A percentile compares a stretch with the other conserved stretches of the same genome.
Conservation (phyloP, 1,140 invertebrate species). For the Condylostylus longicornis region DNA sequence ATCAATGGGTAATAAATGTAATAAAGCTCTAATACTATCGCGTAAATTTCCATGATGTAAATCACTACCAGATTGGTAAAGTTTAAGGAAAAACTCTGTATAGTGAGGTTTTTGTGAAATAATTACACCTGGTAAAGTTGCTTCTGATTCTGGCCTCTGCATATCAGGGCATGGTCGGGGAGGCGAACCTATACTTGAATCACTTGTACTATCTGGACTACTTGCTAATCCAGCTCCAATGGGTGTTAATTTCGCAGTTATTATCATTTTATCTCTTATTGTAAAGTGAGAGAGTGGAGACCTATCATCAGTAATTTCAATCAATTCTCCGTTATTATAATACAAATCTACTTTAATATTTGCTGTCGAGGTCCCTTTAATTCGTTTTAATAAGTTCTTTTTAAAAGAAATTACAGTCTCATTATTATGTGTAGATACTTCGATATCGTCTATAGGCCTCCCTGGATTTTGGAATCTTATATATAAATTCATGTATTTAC, state of each 20-base stretch:
- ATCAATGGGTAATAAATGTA: constrained; percentile 85
- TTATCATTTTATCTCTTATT: constrained; percentile 80
- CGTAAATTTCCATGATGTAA: constrained; percentile 62
- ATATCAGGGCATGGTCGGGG: constrained; percentile 62
- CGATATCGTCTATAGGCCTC: constrained; percentile 80
- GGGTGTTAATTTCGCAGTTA: constrained; percentile 75
- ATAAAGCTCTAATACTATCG: constrained; percentile 68
- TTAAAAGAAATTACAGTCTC: constrained; percentile 49
- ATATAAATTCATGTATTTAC: constrained; percentile 74
- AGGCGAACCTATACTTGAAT: constrained; percentile 49
- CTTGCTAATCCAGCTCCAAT: constrained; percentile 67
- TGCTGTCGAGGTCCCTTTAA: constrained; percentile 48
- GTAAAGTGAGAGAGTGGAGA: constrained; percentile 77
- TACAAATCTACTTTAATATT: constrained; percentile 81
- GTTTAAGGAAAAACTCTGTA: constrained; percentile 76
- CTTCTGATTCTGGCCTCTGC: constrained; percentile 56
- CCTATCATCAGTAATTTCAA: constrained; percentile 76
- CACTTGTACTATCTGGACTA: constrained; percentile 51
- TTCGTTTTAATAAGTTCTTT: constrained; percentile 53
- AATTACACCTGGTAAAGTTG: constrained; percentile 79
- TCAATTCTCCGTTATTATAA: constrained; percentile 65
- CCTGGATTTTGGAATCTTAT: constrained; percentile 82
- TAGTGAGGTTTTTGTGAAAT: constrained; percentile 62
- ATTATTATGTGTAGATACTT: constrained; percentile 85
- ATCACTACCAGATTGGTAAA: constrained; percentile 75